phyloP scores from a whole-genome alignment of 2,888 invertebrate genomes.

The Thumatha senex region DNA sequence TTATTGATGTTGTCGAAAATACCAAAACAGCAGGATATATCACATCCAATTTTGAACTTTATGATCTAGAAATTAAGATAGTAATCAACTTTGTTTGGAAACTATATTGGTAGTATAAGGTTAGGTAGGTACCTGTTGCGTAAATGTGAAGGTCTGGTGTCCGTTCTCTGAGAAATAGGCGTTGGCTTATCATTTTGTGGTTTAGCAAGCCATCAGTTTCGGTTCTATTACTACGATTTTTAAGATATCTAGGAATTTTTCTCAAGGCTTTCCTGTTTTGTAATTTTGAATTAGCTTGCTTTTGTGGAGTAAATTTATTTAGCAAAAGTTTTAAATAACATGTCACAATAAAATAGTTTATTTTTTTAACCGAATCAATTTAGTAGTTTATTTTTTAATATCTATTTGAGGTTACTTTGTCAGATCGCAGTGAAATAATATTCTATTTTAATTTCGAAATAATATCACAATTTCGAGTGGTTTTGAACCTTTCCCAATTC shows the following conservation, averaged over 20 bases:
- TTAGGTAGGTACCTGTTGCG: slow-evolving; percentile 22
- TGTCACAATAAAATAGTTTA: no score
- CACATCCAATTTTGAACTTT: slow-evolving; percentile 12
- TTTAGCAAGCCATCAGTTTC: not conserved
- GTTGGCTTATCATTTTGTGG: slow-evolving; percentile 21
- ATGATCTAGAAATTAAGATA: not conserved
- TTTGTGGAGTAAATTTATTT: no score
- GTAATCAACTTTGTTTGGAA: not conserved
- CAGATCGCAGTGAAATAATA: no score
- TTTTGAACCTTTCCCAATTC: no score
- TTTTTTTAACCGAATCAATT: not conserved
- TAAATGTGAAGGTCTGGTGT: slow-evolving; percentile 37
- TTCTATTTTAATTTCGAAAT: no score
- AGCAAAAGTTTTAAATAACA: no score
- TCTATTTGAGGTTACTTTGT: no score
- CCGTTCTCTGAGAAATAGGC: slow-evolving; percentile 29
- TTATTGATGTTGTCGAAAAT: slow-evolving; percentile 27
- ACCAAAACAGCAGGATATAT: slow-evolving; percentile 5
- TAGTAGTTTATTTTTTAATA: not conserved
- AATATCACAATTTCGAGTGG: no score
- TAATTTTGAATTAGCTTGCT: no score
- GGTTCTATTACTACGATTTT: not conserved
- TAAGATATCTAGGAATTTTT: not conserved
- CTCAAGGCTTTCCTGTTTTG: not conserved
- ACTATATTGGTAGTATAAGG: not conserved